Evolutionary conservation across 2,113 vertebrate genomes (phyloP).

Genomic region (Scopus umbretta): DNA sequence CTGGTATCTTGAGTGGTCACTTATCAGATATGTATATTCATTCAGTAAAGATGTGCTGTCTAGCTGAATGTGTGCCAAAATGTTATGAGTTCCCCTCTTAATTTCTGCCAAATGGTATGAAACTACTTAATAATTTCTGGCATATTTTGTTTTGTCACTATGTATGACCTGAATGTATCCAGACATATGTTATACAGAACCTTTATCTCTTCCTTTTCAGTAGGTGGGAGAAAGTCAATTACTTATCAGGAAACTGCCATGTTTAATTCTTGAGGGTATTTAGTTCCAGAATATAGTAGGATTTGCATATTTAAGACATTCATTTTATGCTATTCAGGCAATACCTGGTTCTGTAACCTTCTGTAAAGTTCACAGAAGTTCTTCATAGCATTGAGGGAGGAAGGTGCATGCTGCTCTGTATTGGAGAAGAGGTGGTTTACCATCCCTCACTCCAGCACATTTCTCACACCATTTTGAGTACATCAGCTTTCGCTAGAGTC

Average conservation of each 20-base stretch:
- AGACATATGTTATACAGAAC: not conserved
- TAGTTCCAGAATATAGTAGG: not conserved
- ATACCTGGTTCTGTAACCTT: not conserved
- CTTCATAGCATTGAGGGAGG: not conserved
- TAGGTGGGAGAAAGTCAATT: not conserved
- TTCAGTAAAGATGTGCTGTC: not conserved
- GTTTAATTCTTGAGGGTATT: constrained; percentile 2
- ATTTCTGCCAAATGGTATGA: not conserved
- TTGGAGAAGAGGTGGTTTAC: not conserved
- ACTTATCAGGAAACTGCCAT: not conserved
- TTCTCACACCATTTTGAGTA: not conserved
- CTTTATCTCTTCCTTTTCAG: not conserved
- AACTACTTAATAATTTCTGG: not conserved
- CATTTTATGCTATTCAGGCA: not conserved
- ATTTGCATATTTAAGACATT: not conserved
- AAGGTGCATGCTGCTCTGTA: not conserved
- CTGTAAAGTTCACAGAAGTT: not conserved
- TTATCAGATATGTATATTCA: not conserved
- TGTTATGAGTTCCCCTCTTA: not conserved
- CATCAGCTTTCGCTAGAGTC: not conserved
- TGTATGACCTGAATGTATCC: not conserved
- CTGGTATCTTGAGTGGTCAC: not conserved
- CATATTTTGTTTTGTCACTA: constrained; percentile 26
- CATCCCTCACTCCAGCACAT: not conserved
- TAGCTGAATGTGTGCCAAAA: not conserved